These are phyloP conservation scores for Rhinophrynus dorsalis DNA, from an alignment of 2,797 vertebrate species.

Conservation along the genomic window DNA sequence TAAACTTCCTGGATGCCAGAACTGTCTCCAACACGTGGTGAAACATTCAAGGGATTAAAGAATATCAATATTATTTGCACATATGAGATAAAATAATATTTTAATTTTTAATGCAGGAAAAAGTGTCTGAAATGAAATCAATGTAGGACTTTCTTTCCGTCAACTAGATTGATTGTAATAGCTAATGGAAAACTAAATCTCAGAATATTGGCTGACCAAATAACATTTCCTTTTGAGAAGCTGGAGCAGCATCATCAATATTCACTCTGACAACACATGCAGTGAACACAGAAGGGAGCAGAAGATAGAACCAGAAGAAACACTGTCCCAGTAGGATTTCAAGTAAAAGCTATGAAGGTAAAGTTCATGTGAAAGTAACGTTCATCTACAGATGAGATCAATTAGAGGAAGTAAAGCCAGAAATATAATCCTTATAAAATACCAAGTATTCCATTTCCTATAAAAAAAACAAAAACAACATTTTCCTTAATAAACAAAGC, in stretches of 20 bases:
- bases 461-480: no score
- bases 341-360: not conserved
- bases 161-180: constrained; percentile 10
- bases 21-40: no score
- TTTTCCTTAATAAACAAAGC: no score
- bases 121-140: constrained; percentile 6
- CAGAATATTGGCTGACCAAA: constrained; percentile 8
- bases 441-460: no score
- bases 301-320: not conserved
- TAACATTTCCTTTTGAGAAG: constrained; percentile 1
- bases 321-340: not conserved
- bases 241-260: not conserved
- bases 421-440: no score
- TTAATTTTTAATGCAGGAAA: constrained; percentile 2
- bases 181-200: constrained; percentile 9
- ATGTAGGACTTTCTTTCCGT: constrained; percentile 8
- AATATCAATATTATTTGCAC: not conserved
- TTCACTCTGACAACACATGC: not conserved
- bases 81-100: not conserved
- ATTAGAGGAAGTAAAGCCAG: no score
- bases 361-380: no score
- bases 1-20: no score
- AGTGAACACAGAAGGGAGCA: not conserved
- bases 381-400: no score
- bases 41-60: not conserved